Conservation (phyloP, 2,113 vertebrate species). For the Eudyptes chrysolophus region DNA sequence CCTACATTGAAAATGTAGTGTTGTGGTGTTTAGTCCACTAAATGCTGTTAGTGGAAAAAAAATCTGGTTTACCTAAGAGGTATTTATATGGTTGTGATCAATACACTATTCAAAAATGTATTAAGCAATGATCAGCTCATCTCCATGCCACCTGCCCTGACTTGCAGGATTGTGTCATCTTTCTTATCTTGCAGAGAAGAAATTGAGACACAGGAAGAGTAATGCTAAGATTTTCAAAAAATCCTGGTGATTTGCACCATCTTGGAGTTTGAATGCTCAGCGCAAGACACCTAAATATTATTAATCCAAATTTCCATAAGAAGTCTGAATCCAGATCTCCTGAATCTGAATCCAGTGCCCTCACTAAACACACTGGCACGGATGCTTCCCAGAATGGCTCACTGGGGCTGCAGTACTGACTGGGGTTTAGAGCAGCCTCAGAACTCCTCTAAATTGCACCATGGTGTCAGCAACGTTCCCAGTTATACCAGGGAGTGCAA, state of each 20-base stretch:
- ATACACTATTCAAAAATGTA: background rate
- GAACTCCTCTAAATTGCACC: background rate
- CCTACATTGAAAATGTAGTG: background rate
- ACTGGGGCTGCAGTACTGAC: background rate
- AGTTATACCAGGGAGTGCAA: background rate
- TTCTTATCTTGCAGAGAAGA: background rate
- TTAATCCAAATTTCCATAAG: background rate
- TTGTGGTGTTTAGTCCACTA: no score
- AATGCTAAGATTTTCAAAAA: background rate
- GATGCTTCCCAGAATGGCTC: background rate
- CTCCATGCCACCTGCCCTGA: background rate
- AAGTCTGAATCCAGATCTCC: background rate
- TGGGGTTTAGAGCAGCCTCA: background rate
- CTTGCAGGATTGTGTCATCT: background rate
- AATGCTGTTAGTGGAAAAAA: background rate
- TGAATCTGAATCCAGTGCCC: background rate
- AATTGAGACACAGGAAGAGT: background rate
- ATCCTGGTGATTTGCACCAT: background rate
- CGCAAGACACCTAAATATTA: background rate
- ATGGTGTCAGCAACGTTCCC: background rate
- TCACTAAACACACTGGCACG: background rate
- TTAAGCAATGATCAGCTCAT: background rate
- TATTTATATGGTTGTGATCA: background rate
- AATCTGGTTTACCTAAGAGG: background rate
- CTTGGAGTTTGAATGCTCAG: background rate